Conservation (phyloP, 2,888 invertebrate species). For the Harpalus rubripes region DNA sequence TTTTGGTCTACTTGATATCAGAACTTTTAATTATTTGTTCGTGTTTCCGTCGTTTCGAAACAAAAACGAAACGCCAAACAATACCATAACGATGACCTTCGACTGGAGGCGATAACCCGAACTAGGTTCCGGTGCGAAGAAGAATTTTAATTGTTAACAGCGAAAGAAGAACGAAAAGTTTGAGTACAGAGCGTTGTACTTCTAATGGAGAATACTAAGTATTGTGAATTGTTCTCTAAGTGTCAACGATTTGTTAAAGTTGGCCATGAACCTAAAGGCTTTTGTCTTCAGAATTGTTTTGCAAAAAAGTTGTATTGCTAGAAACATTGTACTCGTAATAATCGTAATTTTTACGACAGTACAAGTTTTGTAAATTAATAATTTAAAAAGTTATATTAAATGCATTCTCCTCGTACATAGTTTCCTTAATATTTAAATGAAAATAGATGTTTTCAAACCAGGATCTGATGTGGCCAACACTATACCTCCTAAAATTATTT, state of each 20-base stretch:
- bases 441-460: too few species aligned
- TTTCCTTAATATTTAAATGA: too few species aligned
- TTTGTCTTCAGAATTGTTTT: neutral
- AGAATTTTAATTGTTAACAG: conserved; percentile 41
- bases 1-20: conserved; percentile 34
- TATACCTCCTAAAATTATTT: too few species aligned
- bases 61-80: conserved; percentile 41
- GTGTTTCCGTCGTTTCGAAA: conserved; percentile 49
- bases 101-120: conserved; percentile 27
- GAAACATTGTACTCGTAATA: too few species aligned
- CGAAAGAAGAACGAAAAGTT: conserved; percentile 22
- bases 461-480: too few species aligned
- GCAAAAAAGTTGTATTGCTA: too few species aligned
- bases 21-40: conserved; percentile 45
- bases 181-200: conserved; percentile 35
- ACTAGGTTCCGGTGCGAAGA: conserved; percentile 19
- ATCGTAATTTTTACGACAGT: too few species aligned
- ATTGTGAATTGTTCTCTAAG: conserved; percentile 47
- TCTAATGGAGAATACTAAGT: conserved; percentile 22
- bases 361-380: too few species aligned
- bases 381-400: too few species aligned
- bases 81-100: conserved; percentile 49
- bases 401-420: too few species aligned
- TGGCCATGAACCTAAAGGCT: conserved; percentile 30
- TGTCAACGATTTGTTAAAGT: conserved; percentile 13